A percentile compares a stretch with the other conserved stretches of the same genome.
These are phyloP conservation scores for Amphimallon solstitiale DNA, from an alignment of 2,888 invertebrate genomes.

Conservation along the genomic window DNA sequence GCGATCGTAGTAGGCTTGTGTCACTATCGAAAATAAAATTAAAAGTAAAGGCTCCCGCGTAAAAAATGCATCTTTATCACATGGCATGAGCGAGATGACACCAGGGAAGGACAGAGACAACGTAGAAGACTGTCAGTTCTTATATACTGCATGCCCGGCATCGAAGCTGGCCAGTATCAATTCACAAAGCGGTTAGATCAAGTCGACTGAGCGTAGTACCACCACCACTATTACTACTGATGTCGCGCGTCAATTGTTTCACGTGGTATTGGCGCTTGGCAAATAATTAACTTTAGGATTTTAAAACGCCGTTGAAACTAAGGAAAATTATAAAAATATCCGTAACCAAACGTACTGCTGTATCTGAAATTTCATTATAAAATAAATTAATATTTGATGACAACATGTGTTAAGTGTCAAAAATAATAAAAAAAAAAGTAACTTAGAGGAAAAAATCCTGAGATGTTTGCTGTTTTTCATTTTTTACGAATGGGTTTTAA, in stretches of 20 bases:
- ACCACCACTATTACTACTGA: neutral
- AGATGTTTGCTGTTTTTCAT: no score
- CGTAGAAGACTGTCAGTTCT: constrained; percentile 35
- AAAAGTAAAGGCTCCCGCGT: neutral
- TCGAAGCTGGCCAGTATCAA: constrained; percentile 47
- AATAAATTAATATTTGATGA: no score
- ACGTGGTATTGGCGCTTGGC: neutral
- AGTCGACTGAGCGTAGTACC: neutral
- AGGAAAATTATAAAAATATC: no score
- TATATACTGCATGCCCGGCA: constrained; percentile 41
- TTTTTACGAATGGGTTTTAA: no score
- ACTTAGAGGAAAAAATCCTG: no score
- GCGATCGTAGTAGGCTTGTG: no score
- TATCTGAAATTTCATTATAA: no score
- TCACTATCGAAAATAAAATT: no score
- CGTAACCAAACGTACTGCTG: no score
- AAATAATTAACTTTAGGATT: neutral
- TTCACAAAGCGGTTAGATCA: constrained; percentile 7
- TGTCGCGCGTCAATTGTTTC: constrained; percentile 15
- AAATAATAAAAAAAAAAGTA: no score
- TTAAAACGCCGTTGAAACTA: no score
- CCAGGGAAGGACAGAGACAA: neutral
- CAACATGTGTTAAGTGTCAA: no score
- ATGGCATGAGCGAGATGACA: neutral
- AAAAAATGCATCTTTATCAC: constrained; percentile 2